Conservation (phyloP, 2,113 vertebrate genomes). For the Gopherus evgoodei region DNA sequence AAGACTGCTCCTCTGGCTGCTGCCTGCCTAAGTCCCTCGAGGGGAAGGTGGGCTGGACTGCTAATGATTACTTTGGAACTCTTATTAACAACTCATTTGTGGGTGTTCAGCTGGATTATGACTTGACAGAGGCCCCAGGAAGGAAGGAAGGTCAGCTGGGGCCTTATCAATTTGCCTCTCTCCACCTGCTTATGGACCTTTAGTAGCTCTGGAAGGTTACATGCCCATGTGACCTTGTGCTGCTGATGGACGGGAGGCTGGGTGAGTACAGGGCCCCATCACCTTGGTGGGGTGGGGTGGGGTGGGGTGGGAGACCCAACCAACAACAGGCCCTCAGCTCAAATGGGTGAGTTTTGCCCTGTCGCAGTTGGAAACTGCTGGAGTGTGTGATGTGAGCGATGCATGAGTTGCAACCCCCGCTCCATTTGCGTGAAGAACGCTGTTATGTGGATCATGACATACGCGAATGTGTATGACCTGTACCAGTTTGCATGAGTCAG, state of each 20-base stretch:
- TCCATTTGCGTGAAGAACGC: background rate
- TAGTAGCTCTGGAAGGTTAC: background rate
- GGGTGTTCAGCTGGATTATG: too few relatives aligned
- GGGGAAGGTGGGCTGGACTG: too few relatives aligned
- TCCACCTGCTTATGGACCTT: too few relatives aligned
- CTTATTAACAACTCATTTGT: too few relatives aligned
- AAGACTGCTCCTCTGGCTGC: too few relatives aligned
- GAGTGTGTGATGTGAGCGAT: background rate
- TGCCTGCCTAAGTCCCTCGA: too few relatives aligned
- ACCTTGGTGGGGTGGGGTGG: too few relatives aligned
- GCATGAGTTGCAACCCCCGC: background rate
- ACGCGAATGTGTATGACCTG: background rate
- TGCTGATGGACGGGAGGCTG: background rate
- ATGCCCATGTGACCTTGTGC: background rate
- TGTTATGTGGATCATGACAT: background rate
- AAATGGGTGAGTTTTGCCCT: background rate
- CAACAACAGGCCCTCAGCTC: background rate
- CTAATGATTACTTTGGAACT: too few relatives aligned
- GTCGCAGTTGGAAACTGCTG: background rate
- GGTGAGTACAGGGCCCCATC: background rate
- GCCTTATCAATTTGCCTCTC: too few relatives aligned
- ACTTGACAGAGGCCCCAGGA: too few relatives aligned
- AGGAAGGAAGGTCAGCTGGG: too few relatives aligned
- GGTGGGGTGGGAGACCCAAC: background rate
- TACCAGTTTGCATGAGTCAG: background rate